Base-by-base conservation (phyloP, 2,888 invertebrate species). In the Coenonympha glycerion region DNA sequence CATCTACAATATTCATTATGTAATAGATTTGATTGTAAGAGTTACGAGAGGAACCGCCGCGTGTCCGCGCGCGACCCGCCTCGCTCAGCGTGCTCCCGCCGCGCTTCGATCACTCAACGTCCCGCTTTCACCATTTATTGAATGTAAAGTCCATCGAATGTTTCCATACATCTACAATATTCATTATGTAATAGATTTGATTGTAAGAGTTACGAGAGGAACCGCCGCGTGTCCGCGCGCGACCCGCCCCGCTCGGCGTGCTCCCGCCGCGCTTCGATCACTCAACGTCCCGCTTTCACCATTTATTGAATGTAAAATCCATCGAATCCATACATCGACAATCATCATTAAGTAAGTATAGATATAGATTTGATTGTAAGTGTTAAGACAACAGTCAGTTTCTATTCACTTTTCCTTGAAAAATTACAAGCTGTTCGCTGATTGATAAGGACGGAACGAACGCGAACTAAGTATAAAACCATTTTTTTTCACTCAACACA, bases 81-180 rank as follows among this genome's bases (percentile, higher is more conserved):
- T 0, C 68, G 74, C 16, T 72, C 80, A 0, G 68, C 71, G 0
- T 76, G 75, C 55, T 76, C 81, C 0, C 64, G 86, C 18, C 76
- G 83, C 42, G 67, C 79, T 1, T 60, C 83, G 1, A 62, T 85
- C 34, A 69, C 79, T n/a, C 81, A 79, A 47, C 74, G 87, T 16
- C 87, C 87, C 0, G 86, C 87, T 9, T 87, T 87, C 55, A 76
- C 84, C 15, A 68, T 87, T 47, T 87, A 87, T 66, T 86, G 16
- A 54, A 47, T 24, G n/a, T n/a, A 21, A 1, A 30, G 18, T 13
- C 22, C 3, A 9, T 21, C 2, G 3, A 34, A 8, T n/a, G n/a
- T 31, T 13, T 31, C 2, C 19, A 11, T 18, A 16, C 2, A 16
- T 26, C 9, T n/a, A n/a, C n/a, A n/a, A n/a, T n/a, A n/a, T n/a